Evolutionary conservation across 2,113 vertebrate species (phyloP).

Genomic region (Acrocephalus arundinaceus): DNA sequence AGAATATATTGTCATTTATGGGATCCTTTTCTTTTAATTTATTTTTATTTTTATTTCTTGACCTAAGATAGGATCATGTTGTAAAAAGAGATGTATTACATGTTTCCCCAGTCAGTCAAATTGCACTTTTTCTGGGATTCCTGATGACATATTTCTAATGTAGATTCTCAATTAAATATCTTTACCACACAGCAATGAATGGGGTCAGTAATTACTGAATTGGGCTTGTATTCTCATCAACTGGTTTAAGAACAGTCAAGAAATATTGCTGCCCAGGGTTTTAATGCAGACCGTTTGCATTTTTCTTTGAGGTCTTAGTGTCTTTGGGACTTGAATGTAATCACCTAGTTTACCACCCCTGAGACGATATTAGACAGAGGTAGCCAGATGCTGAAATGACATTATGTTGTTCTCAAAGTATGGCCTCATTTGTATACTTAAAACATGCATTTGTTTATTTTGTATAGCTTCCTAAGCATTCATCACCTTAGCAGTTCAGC

Average conservation of each 20-base stretch:
- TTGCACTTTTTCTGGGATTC: not conserved
- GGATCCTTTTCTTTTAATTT: fast-evolving
- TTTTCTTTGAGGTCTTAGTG: not conserved
- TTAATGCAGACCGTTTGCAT: not conserved
- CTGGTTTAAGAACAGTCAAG: not conserved
- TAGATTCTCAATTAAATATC: not conserved
- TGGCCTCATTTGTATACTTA: not conserved
- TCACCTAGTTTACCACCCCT: not conserved
- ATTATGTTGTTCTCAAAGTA: not conserved
- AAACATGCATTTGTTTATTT: conserved; percentile 25
- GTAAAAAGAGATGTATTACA: not conserved
- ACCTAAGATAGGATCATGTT: not conserved
- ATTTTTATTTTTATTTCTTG: not conserved
- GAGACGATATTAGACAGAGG: not conserved
- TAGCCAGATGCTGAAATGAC: not conserved
- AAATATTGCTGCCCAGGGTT: not conserved
- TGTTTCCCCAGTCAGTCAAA: not conserved
- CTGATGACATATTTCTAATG: not conserved
- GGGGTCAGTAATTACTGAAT: not conserved
- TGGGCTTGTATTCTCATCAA: not conserved
- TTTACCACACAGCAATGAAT: not conserved
- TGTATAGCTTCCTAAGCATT: conserved; percentile 30
- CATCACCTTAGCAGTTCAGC: conserved; percentile 13
- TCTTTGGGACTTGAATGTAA: not conserved
- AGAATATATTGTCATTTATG: not conserved